Evolutionary conservation across 30 jellyfish, hydroid and myxozoan genomes (phyloP).

Genomic region (Cassiopea andromeda): DNA sequence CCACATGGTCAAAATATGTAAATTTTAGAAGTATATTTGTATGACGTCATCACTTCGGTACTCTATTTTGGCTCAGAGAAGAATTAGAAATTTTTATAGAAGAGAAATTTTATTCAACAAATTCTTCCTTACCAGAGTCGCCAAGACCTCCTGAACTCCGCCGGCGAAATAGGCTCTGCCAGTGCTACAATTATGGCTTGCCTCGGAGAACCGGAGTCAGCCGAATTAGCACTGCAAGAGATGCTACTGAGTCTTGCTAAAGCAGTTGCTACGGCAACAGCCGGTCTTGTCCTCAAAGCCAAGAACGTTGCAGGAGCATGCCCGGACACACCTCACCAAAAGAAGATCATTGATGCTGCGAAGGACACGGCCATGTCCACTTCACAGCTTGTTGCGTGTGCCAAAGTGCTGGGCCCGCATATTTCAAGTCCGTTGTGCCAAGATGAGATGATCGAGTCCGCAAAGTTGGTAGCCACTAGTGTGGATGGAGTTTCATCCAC

Average conservation of each 20-base stretch:
- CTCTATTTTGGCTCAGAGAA: too few relatives aligned
- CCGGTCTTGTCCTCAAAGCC: slow-evolving; percentile 88
- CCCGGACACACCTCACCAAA: slow-evolving; percentile 88
- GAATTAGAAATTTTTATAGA: too few relatives aligned
- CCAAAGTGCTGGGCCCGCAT: slow-evolving; percentile 96
- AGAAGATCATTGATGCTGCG: slow-evolving; percentile 91
- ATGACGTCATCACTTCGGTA: too few relatives aligned
- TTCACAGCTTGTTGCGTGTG: slow-evolving; percentile 95
- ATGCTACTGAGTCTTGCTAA: slow-evolving; percentile 85
- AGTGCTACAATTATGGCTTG: slow-evolving; percentile 81
- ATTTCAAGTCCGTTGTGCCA: slow-evolving; percentile 96
- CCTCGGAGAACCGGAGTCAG: slow-evolving; percentile 94
- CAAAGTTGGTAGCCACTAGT: slow-evolving; percentile 94
- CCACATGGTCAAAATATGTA: too few relatives aligned
- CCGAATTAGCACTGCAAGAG: slow-evolving; percentile 86
- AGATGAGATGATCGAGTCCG: slow-evolving; percentile 97
- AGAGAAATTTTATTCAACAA: too few relatives aligned
- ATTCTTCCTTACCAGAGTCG: slow-evolving; percentile 58
- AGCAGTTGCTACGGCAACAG: slow-evolving; percentile 97
- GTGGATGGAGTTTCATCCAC: slow-evolving; percentile 91
- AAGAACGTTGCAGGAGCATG: slow-evolving; percentile 94
- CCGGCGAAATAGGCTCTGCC: slow-evolving; percentile 96
- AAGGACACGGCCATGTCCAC: slow-evolving; percentile 96
- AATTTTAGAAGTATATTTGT: too few relatives aligned
- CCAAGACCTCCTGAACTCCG: slow-evolving; percentile 88